Conservation (phyloP, 2,888 invertebrate species). For the Hydroisotoma schaefferi region DNA sequence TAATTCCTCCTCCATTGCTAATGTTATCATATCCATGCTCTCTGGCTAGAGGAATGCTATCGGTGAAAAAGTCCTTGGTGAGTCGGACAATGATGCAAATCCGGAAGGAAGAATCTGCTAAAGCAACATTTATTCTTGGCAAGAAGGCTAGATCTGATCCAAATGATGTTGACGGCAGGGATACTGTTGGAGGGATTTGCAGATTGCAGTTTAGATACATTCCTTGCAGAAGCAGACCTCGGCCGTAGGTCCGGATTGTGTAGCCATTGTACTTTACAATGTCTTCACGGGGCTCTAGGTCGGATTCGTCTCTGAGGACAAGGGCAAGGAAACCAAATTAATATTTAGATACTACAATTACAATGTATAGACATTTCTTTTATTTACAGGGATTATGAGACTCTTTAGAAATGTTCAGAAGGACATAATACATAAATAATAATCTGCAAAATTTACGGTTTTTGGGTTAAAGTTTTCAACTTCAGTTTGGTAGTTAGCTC, state of each 20-base stretch:
- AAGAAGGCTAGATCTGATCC: slow-evolving; percentile 3
- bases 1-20: slow-evolving; percentile 11
- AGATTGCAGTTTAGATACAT: slow-evolving; percentile 31
- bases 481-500: no score
- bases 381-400: neutral
- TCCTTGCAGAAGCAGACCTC: slow-evolving; percentile 28
- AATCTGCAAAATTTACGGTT: no score
- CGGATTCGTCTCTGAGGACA: slow-evolving; percentile 19
- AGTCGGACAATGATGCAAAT: slow-evolving; percentile 27
- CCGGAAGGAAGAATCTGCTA: slow-evolving; percentile 12
- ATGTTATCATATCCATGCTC: neutral
- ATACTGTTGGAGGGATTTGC: slow-evolving; percentile 5
- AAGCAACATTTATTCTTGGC: neutral
- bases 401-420: no score
- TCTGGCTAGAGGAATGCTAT: neutral
- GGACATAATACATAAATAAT: no score
- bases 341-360: neutral
- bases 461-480: no score
- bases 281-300: slow-evolving; percentile 31
- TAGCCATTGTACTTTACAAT: slow-evolving; percentile 30
- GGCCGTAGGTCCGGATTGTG: slow-evolving; percentile 23
- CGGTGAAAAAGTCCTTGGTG: neutral
- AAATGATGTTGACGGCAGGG: neutral
- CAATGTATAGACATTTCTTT: neutral
- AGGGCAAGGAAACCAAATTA: neutral